Percentiles rank a stretch among this genome's conserved stretches.
These are phyloP conservation scores for Rhopalosiphum nymphaeae DNA, from an alignment of 2,888 invertebrate species.

Conservation along the genomic window DNA sequence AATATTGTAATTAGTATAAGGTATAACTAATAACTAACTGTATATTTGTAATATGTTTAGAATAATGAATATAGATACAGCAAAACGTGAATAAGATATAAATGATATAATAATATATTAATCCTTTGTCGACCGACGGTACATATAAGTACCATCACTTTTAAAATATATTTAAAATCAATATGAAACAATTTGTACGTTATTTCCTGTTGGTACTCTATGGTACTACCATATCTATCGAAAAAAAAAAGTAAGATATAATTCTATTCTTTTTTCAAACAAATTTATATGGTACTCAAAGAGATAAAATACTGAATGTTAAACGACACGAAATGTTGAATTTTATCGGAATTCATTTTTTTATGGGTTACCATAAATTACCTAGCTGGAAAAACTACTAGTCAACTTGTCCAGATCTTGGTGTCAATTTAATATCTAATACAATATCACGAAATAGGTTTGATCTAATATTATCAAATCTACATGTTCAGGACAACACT, in stretches of 20 bases:
- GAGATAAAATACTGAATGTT: not conserved
- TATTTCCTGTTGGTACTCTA: too few species aligned
- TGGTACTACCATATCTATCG: too few species aligned
- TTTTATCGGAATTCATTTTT: conserved; percentile 37
- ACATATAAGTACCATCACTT: too few species aligned
- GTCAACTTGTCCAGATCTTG: conserved; percentile 33
- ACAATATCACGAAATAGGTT: conserved; percentile 33
- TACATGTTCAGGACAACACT: not conserved
- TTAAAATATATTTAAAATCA: too few species aligned
- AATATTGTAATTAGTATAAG: not conserved
- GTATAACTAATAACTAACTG: not conserved
- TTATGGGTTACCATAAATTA: conserved; percentile 40
- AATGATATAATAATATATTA: too few species aligned
- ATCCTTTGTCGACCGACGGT: too few species aligned
- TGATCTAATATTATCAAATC: conserved; percentile 23
- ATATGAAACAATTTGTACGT: too few species aligned
- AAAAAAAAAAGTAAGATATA: too few species aligned
- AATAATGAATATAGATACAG: conserved; percentile 1
- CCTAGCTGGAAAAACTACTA: conserved; percentile 29
- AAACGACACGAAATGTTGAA: conserved; percentile 35
- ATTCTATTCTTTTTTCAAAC: conserved; percentile 33
- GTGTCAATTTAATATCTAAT: conserved; percentile 3
- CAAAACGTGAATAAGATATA: not conserved
- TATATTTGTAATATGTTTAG: not conserved
- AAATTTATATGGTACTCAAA: conserved; percentile 7